Evolutionary conservation across 2,888 invertebrate species (phyloP).

Genomic region (Lochmaea crataegi): DNA sequence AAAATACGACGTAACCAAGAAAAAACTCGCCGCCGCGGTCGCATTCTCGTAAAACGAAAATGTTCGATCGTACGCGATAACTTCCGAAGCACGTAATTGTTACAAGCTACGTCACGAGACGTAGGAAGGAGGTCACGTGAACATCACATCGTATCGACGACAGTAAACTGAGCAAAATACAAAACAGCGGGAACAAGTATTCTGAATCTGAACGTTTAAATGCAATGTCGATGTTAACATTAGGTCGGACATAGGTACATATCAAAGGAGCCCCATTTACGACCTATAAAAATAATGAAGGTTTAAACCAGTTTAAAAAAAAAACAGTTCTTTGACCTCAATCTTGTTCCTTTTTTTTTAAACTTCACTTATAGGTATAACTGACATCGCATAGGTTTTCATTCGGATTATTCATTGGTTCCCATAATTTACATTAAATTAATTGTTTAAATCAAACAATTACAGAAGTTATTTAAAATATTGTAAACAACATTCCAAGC

Average conservation of each 20-base stretch:
- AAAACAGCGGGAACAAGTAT: slow-evolving; percentile 2
- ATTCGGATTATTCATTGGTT: too few relatives aligned
- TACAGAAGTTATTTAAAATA: too few relatives aligned
- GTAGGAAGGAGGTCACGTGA: slow-evolving; percentile 56
- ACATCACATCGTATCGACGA: slow-evolving; percentile 38
- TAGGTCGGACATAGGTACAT: too few relatives aligned
- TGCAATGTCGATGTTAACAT: not conserved
- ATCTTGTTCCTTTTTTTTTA: too few relatives aligned
- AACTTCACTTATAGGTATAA: too few relatives aligned
- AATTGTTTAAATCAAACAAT: too few relatives aligned
- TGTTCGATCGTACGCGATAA: slow-evolving; percentile 43
- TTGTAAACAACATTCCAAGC: too few relatives aligned
- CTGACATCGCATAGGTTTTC: too few relatives aligned
- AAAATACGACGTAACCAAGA: slow-evolving; percentile 50
- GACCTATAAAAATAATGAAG: not conserved
- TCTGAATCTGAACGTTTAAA: not conserved
- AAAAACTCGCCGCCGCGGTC: slow-evolving; percentile 49
- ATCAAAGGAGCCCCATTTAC: too few relatives aligned
- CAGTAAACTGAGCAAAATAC: not conserved
- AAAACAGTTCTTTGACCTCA: not conserved
- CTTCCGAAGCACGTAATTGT: slow-evolving; percentile 24
- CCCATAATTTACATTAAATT: too few relatives aligned
- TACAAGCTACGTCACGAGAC: slow-evolving; percentile 53
- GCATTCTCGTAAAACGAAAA: slow-evolving; percentile 50
- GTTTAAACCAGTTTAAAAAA: not conserved